Evolutionary conservation across 92 coral and sea anemone species (phyloP), one percentile per base, ranked within the genome.

Genomic region (Pocillopora grandis): DNA sequence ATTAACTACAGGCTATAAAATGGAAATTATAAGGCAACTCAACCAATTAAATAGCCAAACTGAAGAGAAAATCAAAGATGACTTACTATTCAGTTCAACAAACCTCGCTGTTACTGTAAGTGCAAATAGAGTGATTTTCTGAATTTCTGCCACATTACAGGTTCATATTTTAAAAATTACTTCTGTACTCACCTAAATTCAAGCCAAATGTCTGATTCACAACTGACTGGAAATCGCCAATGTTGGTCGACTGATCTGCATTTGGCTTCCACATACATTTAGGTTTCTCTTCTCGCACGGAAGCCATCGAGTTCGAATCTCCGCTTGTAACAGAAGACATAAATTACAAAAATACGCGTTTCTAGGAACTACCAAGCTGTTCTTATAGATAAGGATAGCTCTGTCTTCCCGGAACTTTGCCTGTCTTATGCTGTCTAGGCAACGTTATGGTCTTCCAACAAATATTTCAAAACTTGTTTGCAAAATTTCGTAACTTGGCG

Each of bases 191-290:
- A 97, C 99, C 89, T 16, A 94, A 73, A 42, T 92, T 72, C 57
- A 92, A 73, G 60, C 86, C 86, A 83, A 69, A 92, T 23, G 83
- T 69, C 17, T 71, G 76, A 89, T 94, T 97, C 49, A 97, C 94
- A 6, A 67, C 33, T 27, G 76, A 67, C 42, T 95, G 93, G 89
- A 97, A 97, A 37, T 82, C 87, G 64, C 92, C 95, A 90, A 97
- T 91, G 81, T 92, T 97, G 12, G 96, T 90, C 56, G 89, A 48
- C 68, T 87, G 82, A 83, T 75, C 83, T 16, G 70, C 21, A 21
- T 80, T 88, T 1, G 99, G 98, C 49, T 75, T 82, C 99, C 99
- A 97, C 89, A 94, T 88, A 62, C 92, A 71, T 27, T 71, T 73
- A 23, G 95, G 85, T 59, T 55, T 15, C 20, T 97, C 92, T 1